These are phyloP conservation scores for Pogonocherus hispidulus DNA, from an alignment of 2,888 invertebrate genomes.

Conservation along the genomic window DNA sequence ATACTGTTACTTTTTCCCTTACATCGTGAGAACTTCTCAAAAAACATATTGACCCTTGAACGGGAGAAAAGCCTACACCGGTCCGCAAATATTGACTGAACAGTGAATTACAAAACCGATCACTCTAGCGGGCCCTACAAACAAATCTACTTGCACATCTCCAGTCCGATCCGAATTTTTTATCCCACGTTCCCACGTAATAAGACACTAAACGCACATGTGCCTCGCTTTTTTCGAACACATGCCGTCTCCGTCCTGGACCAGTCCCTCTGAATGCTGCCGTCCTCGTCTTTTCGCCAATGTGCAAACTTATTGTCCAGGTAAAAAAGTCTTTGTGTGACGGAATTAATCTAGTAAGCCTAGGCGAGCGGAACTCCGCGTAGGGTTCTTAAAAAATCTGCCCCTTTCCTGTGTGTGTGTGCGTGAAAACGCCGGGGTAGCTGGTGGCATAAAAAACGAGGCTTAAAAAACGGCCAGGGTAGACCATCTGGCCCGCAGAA, in stretches of 20 bases:
- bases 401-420: slow-evolving; percentile 66
- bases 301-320: slow-evolving; percentile 68
- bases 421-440: slow-evolving; percentile 60
- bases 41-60: neutral
- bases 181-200: slow-evolving; percentile 61
- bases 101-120: slow-evolving; percentile 59
- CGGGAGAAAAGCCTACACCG: slow-evolving; percentile 9
- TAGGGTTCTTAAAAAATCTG: slow-evolving; percentile 69
- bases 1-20: neutral
- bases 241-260: slow-evolving; percentile 49
- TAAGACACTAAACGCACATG: slow-evolving; percentile 65
- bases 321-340: slow-evolving; percentile 64
- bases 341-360: slow-evolving; percentile 67
- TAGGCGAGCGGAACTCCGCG: slow-evolving; percentile 66
- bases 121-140: too few relatives aligned
- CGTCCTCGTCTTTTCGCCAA: slow-evolving; percentile 53
- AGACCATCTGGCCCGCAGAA: slow-evolving; percentile 65
- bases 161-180: slow-evolving; percentile 58
- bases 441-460: slow-evolving; percentile 66
- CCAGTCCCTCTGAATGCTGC: slow-evolving; percentile 33
- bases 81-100: slow-evolving; percentile 64
- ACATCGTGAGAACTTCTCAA: slow-evolving; percentile 21
- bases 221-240: slow-evolving; percentile 59
- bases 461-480: slow-evolving; percentile 70
- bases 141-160: slow-evolving; percentile 50